phyloP scores from a whole-genome alignment of 2,888 invertebrate species.

The Xylota segnis region DNA sequence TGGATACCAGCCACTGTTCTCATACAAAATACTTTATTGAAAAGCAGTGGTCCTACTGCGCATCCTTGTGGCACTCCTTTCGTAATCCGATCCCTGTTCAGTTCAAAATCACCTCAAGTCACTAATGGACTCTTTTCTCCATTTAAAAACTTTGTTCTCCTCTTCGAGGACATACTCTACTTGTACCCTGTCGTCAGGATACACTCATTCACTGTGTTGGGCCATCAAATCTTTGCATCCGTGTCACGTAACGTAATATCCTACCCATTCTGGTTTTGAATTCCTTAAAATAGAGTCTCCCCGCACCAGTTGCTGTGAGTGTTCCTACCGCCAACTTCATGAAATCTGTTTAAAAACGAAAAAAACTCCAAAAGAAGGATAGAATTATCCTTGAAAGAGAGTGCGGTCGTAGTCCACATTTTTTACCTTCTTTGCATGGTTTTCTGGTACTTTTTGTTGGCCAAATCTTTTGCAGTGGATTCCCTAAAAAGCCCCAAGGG shows the following conservation, averaged over 20 bases:
- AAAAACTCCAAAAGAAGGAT: constrained; percentile 1
- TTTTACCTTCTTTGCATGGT: constrained; percentile 8
- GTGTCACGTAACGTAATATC: constrained; percentile 56
- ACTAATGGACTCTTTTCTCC: not conserved
- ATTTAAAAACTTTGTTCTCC: not conserved
- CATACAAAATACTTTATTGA: too few species aligned
- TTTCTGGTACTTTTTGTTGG: constrained; percentile 2
- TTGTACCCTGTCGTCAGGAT: not conserved
- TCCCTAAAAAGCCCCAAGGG: constrained; percentile 51
- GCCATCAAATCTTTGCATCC: constrained; percentile 33
- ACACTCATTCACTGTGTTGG: not conserved
- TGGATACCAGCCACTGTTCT: too few species aligned
- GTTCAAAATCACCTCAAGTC: too few species aligned
- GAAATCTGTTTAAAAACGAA: constrained; percentile 1
- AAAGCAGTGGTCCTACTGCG: too few species aligned
- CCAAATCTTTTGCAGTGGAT: constrained; percentile 23
- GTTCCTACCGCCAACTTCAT: constrained; percentile 12
- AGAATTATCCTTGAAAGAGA: constrained; percentile 59
- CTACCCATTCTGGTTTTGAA: constrained; percentile 32
- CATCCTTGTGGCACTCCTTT: too few species aligned
- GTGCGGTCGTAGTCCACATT: constrained; percentile 40
- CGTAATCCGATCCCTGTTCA: too few species aligned
- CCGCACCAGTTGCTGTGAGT: constrained; percentile 41
- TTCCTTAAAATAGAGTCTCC: constrained; percentile 25
- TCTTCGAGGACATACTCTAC: constrained; percentile 21